Evolutionary conservation across 2,888 invertebrate genomes (phyloP), one percentile per base, ranked within the genome.

Genomic region (Isotomurus palustris): DNA sequence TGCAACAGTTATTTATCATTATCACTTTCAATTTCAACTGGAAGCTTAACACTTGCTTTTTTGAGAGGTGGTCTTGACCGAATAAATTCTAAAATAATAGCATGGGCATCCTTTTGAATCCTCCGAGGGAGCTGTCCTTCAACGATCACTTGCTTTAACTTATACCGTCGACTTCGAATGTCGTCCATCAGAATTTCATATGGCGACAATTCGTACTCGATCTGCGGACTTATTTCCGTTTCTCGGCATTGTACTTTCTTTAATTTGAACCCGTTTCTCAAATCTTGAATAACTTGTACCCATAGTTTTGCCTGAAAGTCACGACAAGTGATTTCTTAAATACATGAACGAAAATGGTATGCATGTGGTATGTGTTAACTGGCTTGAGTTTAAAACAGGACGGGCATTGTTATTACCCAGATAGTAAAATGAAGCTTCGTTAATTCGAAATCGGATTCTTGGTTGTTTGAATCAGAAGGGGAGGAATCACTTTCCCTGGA

Each of bases 141-240:
- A 35, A 89, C 84, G 83, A 83, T 83, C 65, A 84, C 84, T 80
- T 93, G 93, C 74, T 88, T 85, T 71, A 95, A 80, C 73, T 87
- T 90, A 79, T 91, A 95, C 74, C 92, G 78, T 75, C 89, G 84
- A 61, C 89, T 85, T 71, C 93, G 81, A 73, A 96, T 95, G 74
- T 96, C 95, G 75, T 94, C 91, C 88, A 96, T 91, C 56, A 96
- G 82, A 73, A 93, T 92, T 79, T 96, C 95, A 74, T 94, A 95
- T 14, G 95, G 95, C 44, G 95, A 96, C 71, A 95, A 78, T 76
- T 93, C 93, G 76, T 87, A 95, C 76, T 95, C 93, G 61, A 89
- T 86, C 8, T 88, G 87, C 12, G 87, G 83, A 72, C 85, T 80
- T 62, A 85, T 83, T 75, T 81, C 82, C 41, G 54, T 60, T 21